Evolutionary conservation across 2,888 invertebrate genomes (phyloP).

Genomic region (Cryptus viduatorius): DNA sequence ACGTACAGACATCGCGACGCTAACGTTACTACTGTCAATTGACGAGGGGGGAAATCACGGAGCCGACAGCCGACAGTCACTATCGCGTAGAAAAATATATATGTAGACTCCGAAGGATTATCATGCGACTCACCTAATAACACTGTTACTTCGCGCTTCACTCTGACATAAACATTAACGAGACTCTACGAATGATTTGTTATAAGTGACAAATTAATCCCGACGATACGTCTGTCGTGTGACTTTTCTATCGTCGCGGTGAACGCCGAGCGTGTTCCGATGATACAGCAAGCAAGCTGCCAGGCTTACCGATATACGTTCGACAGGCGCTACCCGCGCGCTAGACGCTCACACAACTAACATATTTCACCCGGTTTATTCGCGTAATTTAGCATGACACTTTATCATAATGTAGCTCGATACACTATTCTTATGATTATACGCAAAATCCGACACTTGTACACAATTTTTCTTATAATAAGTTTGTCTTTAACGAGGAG

Average conservation of each 20-base stretch:
- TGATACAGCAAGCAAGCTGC: slow-evolving; percentile 37
- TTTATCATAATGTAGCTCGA: slow-evolving; percentile 51
- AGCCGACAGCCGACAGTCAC: slow-evolving; percentile 3
- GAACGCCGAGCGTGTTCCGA: slow-evolving; percentile 10
- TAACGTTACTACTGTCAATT: slow-evolving; percentile 1
- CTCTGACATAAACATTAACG: slow-evolving; percentile 32
- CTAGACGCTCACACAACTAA: slow-evolving; percentile 76
- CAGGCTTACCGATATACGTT: neutral
- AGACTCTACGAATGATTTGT: slow-evolving; percentile 21
- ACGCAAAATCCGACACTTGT: slow-evolving; percentile 30
- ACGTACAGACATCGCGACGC: slow-evolving; percentile 32
- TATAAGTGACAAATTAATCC: slow-evolving; percentile 3
- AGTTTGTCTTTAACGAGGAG: slow-evolving; percentile 70
- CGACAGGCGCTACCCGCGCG: slow-evolving; percentile 41
- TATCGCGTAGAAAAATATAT: slow-evolving; percentile 25
- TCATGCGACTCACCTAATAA: slow-evolving; percentile 50
- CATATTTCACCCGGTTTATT: slow-evolving; percentile 72
- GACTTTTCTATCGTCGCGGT: neutral
- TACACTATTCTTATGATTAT: slow-evolving; percentile 3
- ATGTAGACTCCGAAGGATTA: slow-evolving; percentile 58
- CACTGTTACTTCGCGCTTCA: slow-evolving; percentile 26
- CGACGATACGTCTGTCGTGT: neutral
- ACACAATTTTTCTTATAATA: slow-evolving; percentile 69
- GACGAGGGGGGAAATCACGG: slow-evolving; percentile 10
- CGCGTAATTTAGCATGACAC: slow-evolving; percentile 74